phyloP scores from a whole-genome alignment of 2,113 vertebrate species.

The Eurystomus gularis region DNA sequence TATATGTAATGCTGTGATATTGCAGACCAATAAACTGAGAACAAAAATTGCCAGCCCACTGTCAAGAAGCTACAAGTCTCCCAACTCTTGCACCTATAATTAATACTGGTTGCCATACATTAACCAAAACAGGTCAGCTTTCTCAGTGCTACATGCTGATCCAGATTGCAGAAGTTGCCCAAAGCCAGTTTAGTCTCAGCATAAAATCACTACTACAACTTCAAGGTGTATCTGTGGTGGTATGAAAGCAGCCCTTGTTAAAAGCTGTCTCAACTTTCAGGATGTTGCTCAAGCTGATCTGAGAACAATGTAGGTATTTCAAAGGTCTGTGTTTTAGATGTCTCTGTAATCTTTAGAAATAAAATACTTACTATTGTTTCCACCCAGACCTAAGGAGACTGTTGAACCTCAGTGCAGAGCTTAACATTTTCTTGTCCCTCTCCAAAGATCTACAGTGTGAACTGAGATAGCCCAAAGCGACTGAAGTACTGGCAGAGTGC shows the following conservation, averaged over 20 bases:
- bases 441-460: neutral
- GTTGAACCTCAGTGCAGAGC: neutral
- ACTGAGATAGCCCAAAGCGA: neutral
- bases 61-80: neutral
- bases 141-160: neutral
- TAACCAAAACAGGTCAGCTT: neutral
- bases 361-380: neutral
- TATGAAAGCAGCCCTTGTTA: neutral
- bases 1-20: neutral
- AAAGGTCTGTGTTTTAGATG: neutral
- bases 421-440: neutral
- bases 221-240: neutral
- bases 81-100: neutral
- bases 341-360: neutral
- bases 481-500: neutral
- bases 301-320: neutral
- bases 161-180: neutral
- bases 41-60: neutral
- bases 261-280: neutral
- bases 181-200: neutral
- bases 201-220: neutral
- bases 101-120: neutral
- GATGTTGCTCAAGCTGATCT: neutral
- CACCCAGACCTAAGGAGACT: neutral
- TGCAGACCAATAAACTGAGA: neutral